A percentile compares a stretch with the other conserved stretches of the same genome.
phyloP scores from a whole-genome alignment of 2,888 invertebrate species.

The Esperia sulphurella region DNA sequence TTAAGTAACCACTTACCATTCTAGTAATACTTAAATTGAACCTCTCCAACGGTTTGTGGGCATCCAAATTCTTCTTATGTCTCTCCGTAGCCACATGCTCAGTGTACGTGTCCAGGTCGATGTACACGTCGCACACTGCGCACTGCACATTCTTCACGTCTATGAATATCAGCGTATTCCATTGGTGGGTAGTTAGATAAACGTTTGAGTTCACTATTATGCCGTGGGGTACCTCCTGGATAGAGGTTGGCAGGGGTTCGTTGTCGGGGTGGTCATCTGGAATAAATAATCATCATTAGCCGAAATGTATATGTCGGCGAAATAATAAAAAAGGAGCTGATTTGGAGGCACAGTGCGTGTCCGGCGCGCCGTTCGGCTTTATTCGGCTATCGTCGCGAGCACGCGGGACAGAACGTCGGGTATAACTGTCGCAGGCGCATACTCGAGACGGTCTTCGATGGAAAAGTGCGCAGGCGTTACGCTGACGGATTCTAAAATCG shows the following conservation, averaged over 20 bases:
- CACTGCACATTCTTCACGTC: constrained; percentile 13
- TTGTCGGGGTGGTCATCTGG: neutral
- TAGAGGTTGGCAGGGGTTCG: neutral
- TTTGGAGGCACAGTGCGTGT: too few relatives aligned
- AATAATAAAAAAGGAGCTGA: too few relatives aligned
- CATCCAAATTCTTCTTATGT: constrained; percentile 17
- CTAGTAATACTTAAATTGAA: constrained; percentile 35
- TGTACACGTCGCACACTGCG: constrained; percentile 15
- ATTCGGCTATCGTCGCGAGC: too few relatives aligned
- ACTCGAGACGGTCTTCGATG: too few relatives aligned
- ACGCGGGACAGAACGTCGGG: too few relatives aligned
- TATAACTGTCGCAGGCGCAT: too few relatives aligned
- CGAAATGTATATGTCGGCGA: too few relatives aligned
- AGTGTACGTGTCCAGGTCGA: neutral
- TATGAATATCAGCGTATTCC: constrained; percentile 21
- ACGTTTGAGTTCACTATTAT: constrained; percentile 24
- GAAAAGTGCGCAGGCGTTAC: too few relatives aligned
- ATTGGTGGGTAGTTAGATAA: constrained; percentile 17
- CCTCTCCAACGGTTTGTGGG: constrained; percentile 20
- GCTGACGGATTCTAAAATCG: too few relatives aligned
- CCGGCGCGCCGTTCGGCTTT: too few relatives aligned
- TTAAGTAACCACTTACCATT: constrained; percentile 26
- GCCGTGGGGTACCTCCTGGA: constrained; percentile 16
- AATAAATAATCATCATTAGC: too few relatives aligned
- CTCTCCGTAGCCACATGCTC: constrained; percentile 12